These are phyloP conservation scores for Hucho hucho DNA, from an alignment of 2,113 vertebrate genomes.

Conservation along the genomic window DNA sequence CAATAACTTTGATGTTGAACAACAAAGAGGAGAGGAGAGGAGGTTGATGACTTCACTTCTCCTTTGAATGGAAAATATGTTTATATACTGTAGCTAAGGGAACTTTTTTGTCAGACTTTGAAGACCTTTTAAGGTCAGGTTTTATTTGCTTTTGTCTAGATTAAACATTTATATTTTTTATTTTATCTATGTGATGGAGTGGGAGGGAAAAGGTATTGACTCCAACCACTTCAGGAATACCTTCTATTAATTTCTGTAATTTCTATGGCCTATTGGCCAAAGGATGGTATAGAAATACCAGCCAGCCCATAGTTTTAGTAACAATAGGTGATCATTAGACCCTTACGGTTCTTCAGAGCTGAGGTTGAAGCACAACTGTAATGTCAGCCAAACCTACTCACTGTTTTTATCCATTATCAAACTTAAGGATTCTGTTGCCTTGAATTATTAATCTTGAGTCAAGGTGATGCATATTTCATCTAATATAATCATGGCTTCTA, in stretches of 20 bases:
- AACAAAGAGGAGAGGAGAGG: conserved; percentile 11
- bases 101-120: not conserved
- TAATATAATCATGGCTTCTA: not conserved
- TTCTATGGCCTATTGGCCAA: not conserved
- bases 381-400: not conserved
- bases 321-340: too few species aligned
- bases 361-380: not conserved
- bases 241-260: not conserved
- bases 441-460: not conserved
- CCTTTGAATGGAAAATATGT: conserved; percentile 11
- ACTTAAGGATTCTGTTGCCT: not conserved
- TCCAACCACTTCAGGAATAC: not conserved
- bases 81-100: not conserved
- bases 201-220: not conserved
- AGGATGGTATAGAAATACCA: not conserved
- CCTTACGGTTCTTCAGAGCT: too few species aligned
- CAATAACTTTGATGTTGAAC: conserved; percentile 1
- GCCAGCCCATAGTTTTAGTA: too few species aligned
- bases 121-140: too few species aligned
- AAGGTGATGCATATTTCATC: not conserved
- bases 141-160: too few species aligned
- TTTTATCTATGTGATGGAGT: not conserved
- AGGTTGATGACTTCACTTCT: conserved; percentile 13
- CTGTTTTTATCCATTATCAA: not conserved
- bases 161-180: too few species aligned